These are phyloP conservation scores for Diarsia dahlii DNA, from an alignment of 2,888 invertebrate species.

Conservation along the genomic window DNA sequence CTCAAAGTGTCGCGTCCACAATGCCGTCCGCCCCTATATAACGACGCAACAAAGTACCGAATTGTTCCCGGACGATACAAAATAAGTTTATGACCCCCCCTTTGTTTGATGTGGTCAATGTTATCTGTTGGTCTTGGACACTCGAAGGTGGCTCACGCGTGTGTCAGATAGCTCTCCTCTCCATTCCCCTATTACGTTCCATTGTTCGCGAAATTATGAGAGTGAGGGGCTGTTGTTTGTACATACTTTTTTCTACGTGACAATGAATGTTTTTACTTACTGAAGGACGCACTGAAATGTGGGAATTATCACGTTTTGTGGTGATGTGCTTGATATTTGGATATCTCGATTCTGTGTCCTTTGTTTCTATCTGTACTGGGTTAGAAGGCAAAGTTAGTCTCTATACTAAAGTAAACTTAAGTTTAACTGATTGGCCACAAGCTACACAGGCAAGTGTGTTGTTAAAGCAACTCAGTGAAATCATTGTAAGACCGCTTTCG, in stretches of 20 bases:
- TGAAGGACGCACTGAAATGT: slow-evolving; percentile 56
- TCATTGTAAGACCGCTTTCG: background rate
- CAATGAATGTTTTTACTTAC: slow-evolving; percentile 80
- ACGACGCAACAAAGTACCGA: slow-evolving; percentile 78
- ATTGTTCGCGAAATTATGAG: slow-evolving; percentile 85
- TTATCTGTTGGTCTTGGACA: slow-evolving; percentile 82
- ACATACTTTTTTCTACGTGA: slow-evolving; percentile 84
- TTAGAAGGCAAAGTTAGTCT: background rate
- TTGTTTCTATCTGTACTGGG: background rate
- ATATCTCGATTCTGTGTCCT: slow-evolving; percentile 1
- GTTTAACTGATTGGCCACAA: background rate
- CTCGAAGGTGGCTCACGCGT: slow-evolving; percentile 79
- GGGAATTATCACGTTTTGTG: slow-evolving; percentile 46
- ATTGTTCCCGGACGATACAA: slow-evolving; percentile 83
- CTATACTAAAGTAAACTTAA: background rate
- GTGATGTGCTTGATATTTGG: slow-evolving; percentile 13
- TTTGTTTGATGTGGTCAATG: slow-evolving; percentile 86
- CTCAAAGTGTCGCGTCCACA: slow-evolving; percentile 60
- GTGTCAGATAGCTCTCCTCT: slow-evolving; percentile 80
- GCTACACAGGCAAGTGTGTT: background rate
- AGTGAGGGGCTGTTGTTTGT: slow-evolving; percentile 82
- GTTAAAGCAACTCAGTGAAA: background rate
- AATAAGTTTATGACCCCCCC: slow-evolving; percentile 85
- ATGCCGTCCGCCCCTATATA: slow-evolving; percentile 63
- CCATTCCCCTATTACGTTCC: slow-evolving; percentile 78